Evolutionary conservation across 1,140 invertebrate species (phyloP), one percentile per base, ranked within the genome.

Genomic region (Anthonomus grandis): DNA sequence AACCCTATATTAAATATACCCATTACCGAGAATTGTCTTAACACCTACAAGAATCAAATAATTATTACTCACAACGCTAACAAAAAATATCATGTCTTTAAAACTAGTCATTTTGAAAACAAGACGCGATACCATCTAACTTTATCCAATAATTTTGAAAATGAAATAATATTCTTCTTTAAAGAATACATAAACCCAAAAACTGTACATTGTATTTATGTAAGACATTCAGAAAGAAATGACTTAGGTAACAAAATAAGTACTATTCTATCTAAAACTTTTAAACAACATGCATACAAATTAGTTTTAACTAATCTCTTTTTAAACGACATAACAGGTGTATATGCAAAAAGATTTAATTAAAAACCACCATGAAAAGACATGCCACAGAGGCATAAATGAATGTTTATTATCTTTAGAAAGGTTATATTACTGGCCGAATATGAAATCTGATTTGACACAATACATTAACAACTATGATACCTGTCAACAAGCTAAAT

Each of bases 401-500:
- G 57, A 59, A 49, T 55, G 45, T 3, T 25, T 23, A 5, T 42
- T 54, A 47, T 24, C 13, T 45, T 38, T 59, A 49, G 55, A 50
- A 54, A 6, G 9, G 41, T 50, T 41, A 12, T 59, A 53, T 52
- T 54, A 50, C 15, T 57, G 36, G 36, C 31, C 37, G 37, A 25
- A 18, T 12, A n/a, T 56, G 31, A 60, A 49, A 48, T 36, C 22
- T 34, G 13, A 50, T 15, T 34, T 59, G 6, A 38, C 17, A 19
- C 49, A 59, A 15, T 59, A 48, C 27, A 59, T 62, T 27, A 60
- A 63, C 47, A 51, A 56, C 23, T 55, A 46, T 36, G 51, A 48
- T n/a, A n/a, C n/a, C n/a, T n/a, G n/a, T n/a, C n/a, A n/a, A n/a
- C n/a, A n/a, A n/a, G n/a, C n/a, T n/a, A n/a, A n/a, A n/a, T n/a